Conservation (phyloP, 2,888 invertebrate genomes). For the Hedychridium roseum region DNA sequence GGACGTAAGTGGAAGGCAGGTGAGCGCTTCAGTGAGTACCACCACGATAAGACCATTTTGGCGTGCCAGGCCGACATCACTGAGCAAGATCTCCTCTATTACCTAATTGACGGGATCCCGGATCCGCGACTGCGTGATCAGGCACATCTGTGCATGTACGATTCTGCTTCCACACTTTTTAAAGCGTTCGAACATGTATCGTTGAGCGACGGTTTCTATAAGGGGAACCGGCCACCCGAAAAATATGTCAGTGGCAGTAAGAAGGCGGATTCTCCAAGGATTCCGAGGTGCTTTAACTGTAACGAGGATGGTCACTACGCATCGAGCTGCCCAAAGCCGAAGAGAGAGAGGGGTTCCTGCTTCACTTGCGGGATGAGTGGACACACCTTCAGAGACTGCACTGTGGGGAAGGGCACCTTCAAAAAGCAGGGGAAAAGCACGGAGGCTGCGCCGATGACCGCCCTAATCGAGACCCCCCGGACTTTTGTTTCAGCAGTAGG, state of each 20-base stretch:
- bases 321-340: background rate
- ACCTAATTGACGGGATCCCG: slow-evolving; percentile 20
- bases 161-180: slow-evolving; percentile 7
- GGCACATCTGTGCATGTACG: slow-evolving; percentile 13
- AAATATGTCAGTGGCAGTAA: too few species aligned
- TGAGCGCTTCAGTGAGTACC: slow-evolving; percentile 21
- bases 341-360: background rate
- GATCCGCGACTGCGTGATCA: slow-evolving; percentile 17
- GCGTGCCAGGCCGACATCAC: slow-evolving; percentile 18
- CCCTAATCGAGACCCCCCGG: too few species aligned
- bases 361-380: background rate
- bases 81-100: slow-evolving; percentile 17
- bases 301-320: background rate
- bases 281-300: slow-evolving; percentile 5
- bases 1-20: slow-evolving; percentile 10
- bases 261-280: too few species aligned
- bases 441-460: too few species aligned
- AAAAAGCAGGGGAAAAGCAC: too few species aligned
- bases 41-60: slow-evolving; percentile 22
- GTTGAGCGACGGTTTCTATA: too few species aligned
- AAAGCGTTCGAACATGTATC: slow-evolving; percentile 14
- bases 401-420: background rate
- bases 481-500: too few species aligned
- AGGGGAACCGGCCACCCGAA: background rate
- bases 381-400: background rate